Evolutionary conservation across 2,113 vertebrate genomes (phyloP), one percentile per base, ranked within the genome.

Genomic region (Podarcis raffonei): DNA sequence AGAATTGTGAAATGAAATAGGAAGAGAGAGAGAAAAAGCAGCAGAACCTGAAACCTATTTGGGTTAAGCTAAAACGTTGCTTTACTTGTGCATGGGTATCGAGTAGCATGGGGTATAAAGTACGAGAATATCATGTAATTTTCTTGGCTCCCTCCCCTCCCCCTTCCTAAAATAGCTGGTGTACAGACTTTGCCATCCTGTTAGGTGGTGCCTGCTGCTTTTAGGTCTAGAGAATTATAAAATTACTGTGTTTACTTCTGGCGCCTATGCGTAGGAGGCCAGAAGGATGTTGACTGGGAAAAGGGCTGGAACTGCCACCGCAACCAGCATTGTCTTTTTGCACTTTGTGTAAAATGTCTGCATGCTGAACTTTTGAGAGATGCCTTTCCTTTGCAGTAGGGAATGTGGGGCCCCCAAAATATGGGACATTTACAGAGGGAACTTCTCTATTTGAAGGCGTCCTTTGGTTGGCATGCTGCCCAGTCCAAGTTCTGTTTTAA

Each of bases 1-100:
- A 94, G 91, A 92, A 87, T 85, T 91, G 80, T 90, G 92, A 94
- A 95, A 92, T 35, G 91, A 88, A 95, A 92, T 95, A 92, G 93
- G 0, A 32, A 92, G 48, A 53, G 48, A 53, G 48, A 12, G 48
- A 84, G 42, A 84, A 89, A 91, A 93, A 93, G 92, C 94, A 83
- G 59, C 72, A 57, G 57, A 88, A 81, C 83, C 79, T 94, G 93
- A 95, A 93, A 87, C 86, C 69, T 1, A 92, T 92, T 95, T 88
- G 89, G 92, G 85, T 91, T 83, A 6, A 83, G 88, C 93, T 92
- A 84, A 74, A 88, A 89, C 37, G 32, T 86, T 89, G 80, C 90
- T 88, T 95, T 91, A 92, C 93, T 87, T 87, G 84, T 87, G 89
- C 92, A 90, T 84, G 91, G 89, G 80, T 93, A 92, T 81, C 93